Conservation (phyloP, 2,113 vertebrate species). For the Vidua chalybeata region DNA sequence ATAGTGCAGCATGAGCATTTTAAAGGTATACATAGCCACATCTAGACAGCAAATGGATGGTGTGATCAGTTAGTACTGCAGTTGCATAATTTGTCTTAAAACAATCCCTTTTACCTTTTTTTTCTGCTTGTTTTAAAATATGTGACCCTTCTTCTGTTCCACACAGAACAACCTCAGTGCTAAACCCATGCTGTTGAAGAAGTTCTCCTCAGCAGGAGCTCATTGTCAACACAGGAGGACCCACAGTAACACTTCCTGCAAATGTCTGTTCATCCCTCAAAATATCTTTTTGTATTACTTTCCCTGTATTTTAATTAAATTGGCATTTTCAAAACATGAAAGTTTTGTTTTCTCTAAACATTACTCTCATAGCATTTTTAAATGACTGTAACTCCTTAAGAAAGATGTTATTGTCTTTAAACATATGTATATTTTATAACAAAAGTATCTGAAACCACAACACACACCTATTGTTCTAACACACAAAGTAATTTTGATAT, state of each 20-base stretch:
- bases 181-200: background rate
- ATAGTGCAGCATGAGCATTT: background rate
- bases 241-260: background rate
- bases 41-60: background rate
- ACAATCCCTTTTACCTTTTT: background rate
- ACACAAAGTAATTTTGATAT: conserved; percentile 8
- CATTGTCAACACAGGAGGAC: background rate
- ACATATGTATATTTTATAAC: conserved; percentile 16
- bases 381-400: background rate
- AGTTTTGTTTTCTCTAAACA: background rate
- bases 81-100: background rate
- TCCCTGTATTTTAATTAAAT: background rate
- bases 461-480: background rate
- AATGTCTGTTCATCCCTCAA: background rate
- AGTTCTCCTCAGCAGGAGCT: background rate
- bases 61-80: background rate
- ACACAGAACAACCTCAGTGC: background rate
- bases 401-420: conserved; percentile 23
- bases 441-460: conserved; percentile 1
- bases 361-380: background rate
- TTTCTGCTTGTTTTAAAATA: background rate
- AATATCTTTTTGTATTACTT: background rate
- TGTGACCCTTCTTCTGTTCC: background rate
- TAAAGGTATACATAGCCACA: background rate
- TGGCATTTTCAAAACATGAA: background rate